These are phyloP conservation scores for Galago senegalensis DNA, from an alignment of 2,797 vertebrate genomes.

Conservation along the genomic window DNA sequence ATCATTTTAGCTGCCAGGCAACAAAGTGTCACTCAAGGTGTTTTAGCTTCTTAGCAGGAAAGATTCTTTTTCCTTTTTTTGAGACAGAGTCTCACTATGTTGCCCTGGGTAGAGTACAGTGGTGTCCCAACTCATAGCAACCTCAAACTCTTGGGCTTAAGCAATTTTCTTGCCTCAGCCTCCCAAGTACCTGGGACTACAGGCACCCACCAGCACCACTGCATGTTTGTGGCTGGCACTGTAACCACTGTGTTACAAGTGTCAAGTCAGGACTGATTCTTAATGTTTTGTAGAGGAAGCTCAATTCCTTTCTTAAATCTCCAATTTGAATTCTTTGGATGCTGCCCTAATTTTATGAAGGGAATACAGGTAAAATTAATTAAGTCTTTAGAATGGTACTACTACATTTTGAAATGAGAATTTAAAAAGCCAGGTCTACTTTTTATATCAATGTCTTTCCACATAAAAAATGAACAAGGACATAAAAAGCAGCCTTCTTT, in stretches of 20 bases:
- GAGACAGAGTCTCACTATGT: too few relatives aligned
- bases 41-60: conserved; percentile 29
- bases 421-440: conserved; percentile 33
- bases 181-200: too few relatives aligned
- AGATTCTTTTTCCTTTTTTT: too few relatives aligned
- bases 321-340: conserved; percentile 41
- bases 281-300: conserved; percentile 53
- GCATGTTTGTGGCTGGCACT: too few relatives aligned
- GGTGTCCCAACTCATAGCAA: too few relatives aligned
- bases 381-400: conserved; percentile 15
- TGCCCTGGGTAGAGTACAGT: too few relatives aligned
- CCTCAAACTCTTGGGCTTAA: too few relatives aligned
- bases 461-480: conserved; percentile 62
- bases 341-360: conserved; percentile 48
- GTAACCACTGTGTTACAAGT: too few relatives aligned
- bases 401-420: conserved; percentile 41
- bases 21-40: conserved; percentile 11
- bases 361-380: conserved; percentile 61
- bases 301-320: conserved; percentile 41
- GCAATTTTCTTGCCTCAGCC: too few relatives aligned
- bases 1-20: conserved; percentile 65
- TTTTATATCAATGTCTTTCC: conserved; percentile 59
- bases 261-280: neutral
- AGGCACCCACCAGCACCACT: too few relatives aligned
- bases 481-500: conserved; percentile 50